Base-by-base conservation (phyloP, 2,888 invertebrate genomes). In the Thalpophila matura region DNA sequence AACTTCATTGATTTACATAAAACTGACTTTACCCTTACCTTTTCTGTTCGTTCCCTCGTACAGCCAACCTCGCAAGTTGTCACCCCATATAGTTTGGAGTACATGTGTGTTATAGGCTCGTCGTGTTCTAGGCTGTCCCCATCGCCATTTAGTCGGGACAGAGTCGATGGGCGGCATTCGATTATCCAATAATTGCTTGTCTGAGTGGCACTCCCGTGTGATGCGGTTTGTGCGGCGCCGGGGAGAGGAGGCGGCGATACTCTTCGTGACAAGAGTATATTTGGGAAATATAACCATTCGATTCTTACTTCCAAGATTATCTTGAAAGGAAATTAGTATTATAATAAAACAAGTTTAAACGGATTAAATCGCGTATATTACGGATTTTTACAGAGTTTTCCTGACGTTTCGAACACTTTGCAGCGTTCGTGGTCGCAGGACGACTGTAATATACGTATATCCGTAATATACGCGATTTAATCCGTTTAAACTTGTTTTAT, bases 111-210 rank as follows among this genome's bases (percentile, higher is more conserved):
- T 40, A 20, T 29, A 31, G 50, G 14, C 46, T 16, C 63, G 12
- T 18, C 37, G 49, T 60, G 47, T 35, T n/a, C n/a, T n/a, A 20
- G 40, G 35, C 14, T 72, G 37, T 73, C 50, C 55, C 55, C 50
- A 51, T 40, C 46, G 46, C 56, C 43, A 58, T 61, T 43, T 46
- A 59, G 35, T 24, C 37, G 38, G 63, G 69, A 61, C 67, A 63
- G 58, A 62, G 73, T 64, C 80, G 70, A 72, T 65, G 69, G 77
- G 59, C 63, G 76, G 75, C 75, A 82, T 82, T 83, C 79, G 79
- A 82, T 85, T 85, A 84, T 70, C 70, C 73, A 67, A 74, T 85
- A 85, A 85, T 84, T 82, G 82, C 67, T 74, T 72, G 80, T 79
- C 80, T 77, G 82, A 85, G 83, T 80, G 77, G 72, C 74, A 47